Percentiles rank a stretch among this genome's conserved stretches.
These are phyloP conservation scores for Gambusia affinis DNA, from an alignment of 2,113 vertebrate species.

Conservation along the genomic window DNA sequence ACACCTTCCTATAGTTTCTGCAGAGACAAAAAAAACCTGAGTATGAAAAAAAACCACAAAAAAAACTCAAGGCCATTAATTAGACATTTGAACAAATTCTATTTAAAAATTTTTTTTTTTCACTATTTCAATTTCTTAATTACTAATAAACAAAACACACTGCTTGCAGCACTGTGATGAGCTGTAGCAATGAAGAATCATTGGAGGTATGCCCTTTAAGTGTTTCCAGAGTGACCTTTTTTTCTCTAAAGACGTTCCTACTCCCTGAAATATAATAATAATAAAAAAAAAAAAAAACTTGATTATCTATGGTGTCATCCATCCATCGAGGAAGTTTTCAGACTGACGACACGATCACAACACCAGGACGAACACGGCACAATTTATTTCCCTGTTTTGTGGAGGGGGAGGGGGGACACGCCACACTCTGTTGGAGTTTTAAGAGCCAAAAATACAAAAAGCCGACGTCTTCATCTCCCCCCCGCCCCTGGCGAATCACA, in stretches of 20 bases:
- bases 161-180: conserved; percentile 6
- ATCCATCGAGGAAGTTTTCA: conserved; percentile 4
- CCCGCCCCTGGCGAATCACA: neutral
- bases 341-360: neutral
- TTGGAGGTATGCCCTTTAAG: conserved; percentile 24
- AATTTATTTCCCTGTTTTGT: neutral
- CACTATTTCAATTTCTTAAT: conserved; percentile 37
- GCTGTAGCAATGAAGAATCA: conserved; percentile 38
- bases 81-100: conserved; percentile 54
- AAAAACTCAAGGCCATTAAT: conserved; percentile 55
- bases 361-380: neutral
- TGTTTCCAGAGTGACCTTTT: conserved; percentile 35
- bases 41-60: conserved; percentile 50
- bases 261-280: conserved; percentile 9
- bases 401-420: no score
- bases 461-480: neutral
- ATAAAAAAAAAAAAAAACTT: neutral
- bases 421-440: neutral
- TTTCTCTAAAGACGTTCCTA: neutral
- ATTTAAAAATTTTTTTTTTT: conserved; percentile 39
- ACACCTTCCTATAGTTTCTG: conserved; percentile 71
- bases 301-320: neutral
- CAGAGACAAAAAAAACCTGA: conserved; percentile 81
- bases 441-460: neutral
- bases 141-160: conserved; percentile 21